phyloP scores from a whole-genome alignment of 2,113 vertebrate species.

The Podarcis cretensis region DNA sequence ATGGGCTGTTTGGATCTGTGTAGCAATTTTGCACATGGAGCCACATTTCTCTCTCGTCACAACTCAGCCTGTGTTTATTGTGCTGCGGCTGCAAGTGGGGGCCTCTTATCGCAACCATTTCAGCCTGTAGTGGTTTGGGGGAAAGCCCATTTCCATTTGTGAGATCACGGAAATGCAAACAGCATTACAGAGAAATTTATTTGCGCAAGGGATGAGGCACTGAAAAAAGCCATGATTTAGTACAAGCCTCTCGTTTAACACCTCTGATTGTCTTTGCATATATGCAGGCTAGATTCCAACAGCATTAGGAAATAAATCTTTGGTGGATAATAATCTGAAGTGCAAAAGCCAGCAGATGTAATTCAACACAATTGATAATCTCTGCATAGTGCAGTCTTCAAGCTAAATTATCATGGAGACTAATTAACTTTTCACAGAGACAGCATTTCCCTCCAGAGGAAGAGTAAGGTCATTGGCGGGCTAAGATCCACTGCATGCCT shows the following conservation, averaged over 20 bases:
- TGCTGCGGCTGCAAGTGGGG: not conserved
- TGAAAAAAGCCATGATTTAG: slow-evolving; percentile 49
- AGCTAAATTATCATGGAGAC: slow-evolving; percentile 55
- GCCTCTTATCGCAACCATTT: not conserved
- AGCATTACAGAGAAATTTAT: slow-evolving; percentile 33
- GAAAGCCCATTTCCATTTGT: not conserved
- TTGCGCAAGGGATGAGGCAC: slow-evolving; percentile 54
- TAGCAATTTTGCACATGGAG: not conserved
- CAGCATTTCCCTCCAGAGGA: slow-evolving; percentile 58
- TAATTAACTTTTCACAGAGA: slow-evolving; percentile 58
- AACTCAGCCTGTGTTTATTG: not conserved
- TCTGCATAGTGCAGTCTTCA: slow-evolving; percentile 41
- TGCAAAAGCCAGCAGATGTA: slow-evolving; percentile 67
- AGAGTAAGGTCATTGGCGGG: slow-evolving; percentile 52
- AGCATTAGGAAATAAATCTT: slow-evolving; percentile 75
- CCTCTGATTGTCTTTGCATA: slow-evolving; percentile 59
- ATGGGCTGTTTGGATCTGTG: not conserved
- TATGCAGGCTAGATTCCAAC: slow-evolving; percentile 60
- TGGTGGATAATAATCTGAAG: slow-evolving; percentile 65
- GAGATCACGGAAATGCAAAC: not conserved
- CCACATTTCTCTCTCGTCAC: not conserved
- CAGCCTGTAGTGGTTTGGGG: not conserved
- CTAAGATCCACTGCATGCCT: slow-evolving; percentile 16
- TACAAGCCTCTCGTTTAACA: slow-evolving; percentile 52
- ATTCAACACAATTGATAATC: slow-evolving; percentile 67